Conservation (phyloP, 2,113 vertebrate species). For the Pseudonaja textilis region DNA sequence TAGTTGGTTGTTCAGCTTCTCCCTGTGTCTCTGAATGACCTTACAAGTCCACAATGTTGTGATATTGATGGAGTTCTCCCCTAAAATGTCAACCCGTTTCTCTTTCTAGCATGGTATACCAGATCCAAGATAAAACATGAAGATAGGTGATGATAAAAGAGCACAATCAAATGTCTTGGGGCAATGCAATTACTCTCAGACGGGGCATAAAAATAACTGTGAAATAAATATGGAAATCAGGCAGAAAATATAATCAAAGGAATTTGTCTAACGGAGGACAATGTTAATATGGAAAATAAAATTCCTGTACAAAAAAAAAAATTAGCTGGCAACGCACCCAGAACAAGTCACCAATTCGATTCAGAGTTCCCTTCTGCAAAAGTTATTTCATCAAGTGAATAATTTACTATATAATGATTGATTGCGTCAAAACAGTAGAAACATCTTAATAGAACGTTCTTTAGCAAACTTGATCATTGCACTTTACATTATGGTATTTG, state of each 20-base stretch:
- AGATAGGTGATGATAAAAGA: background rate
- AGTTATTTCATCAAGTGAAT: conserved; percentile 53
- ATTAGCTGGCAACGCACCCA: conserved; percentile 40
- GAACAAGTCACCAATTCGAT: conserved; percentile 61
- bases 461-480: background rate
- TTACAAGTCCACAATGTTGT: background rate
- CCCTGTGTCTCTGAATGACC: background rate
- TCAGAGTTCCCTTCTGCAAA: conserved; percentile 37
- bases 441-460: background rate
- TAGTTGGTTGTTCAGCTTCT: background rate
- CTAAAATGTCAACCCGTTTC: background rate
- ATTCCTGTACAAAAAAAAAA: conserved; percentile 54
- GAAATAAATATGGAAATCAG: conserved; percentile 62
- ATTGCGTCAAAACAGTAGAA: conserved; percentile 1
- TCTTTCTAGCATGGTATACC: conserved; percentile 17
- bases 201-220: background rate
- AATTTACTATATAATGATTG: conserved; percentile 47
- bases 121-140: background rate
- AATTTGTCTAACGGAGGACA: conserved; percentile 56
- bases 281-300: conserved; percentile 55
- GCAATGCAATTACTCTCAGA: background rate
- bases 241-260: conserved; percentile 55
- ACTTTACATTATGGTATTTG: background rate
- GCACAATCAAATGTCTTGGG: background rate
- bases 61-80: background rate